Evolutionary conservation across 2,888 invertebrate genomes (phyloP).

Genomic region (Cryptops parisi): DNA sequence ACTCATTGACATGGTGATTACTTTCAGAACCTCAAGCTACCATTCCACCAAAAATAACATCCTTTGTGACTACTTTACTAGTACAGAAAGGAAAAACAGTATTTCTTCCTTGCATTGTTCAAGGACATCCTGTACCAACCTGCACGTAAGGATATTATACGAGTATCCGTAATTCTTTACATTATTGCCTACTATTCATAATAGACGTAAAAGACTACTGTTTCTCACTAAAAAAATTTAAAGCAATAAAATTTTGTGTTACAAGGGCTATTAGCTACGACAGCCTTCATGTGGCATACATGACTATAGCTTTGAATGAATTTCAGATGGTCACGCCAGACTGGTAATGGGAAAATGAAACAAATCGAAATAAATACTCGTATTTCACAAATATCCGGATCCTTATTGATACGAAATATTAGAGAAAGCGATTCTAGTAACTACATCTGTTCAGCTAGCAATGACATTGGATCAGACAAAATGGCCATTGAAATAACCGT

Average conservation of each 20-base stretch:
- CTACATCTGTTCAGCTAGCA: background rate
- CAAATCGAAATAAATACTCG: background rate
- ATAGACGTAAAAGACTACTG: too few species aligned
- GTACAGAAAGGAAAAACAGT: background rate
- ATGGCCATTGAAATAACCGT: background rate
- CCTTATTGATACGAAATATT: background rate
- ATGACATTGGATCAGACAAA: background rate
- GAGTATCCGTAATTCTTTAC: too few species aligned
- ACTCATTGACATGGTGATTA: background rate
- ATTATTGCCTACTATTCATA: too few species aligned
- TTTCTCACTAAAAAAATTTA: too few species aligned
- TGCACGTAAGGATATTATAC: too few species aligned
- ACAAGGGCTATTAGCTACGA: too few species aligned
- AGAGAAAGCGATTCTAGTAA: background rate
- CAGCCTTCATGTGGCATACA: too few species aligned
- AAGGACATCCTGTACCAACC: background rate
- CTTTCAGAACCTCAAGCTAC: constrained; percentile 3
- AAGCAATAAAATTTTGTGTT: too few species aligned
- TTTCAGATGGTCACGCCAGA: background rate
- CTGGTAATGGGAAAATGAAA: background rate
- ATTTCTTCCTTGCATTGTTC: constrained; percentile 6
- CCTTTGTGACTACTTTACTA: background rate
- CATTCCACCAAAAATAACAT: background rate
- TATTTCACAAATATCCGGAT: background rate
- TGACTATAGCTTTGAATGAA: too few species aligned